Percentiles rank a stretch among this genome's conserved stretches.
Evolutionary conservation across 1,140 invertebrate genomes (phyloP).

Genomic region (Pissodes strobi): DNA sequence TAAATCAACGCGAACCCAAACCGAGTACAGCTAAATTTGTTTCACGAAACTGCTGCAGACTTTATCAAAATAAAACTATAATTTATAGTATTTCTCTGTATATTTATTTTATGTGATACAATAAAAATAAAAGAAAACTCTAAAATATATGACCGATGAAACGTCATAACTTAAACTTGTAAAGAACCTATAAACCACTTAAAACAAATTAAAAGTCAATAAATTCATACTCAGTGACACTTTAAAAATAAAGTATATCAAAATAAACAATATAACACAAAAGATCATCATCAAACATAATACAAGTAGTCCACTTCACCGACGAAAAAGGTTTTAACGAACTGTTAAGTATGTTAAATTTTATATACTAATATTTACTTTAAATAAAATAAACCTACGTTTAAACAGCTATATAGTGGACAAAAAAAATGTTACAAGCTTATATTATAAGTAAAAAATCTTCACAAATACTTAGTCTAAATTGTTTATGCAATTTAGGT

Average conservation of each 20-base stretch:
- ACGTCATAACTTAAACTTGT: conserved; percentile 1
- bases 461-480: conserved; percentile 26
- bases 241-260: conserved; percentile 25
- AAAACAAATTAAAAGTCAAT: conserved; percentile 20
- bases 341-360: no score
- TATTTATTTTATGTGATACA: conserved; percentile 10
- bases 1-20: no score
- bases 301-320: conserved; percentile 20
- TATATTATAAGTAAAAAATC: conserved; percentile 25
- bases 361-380: conserved; percentile 14
- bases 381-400: conserved; percentile 22
- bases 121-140: conserved; percentile 3
- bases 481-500: conserved; percentile 5
- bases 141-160: neutral
- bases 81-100: neutral
- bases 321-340: conserved; percentile 16
- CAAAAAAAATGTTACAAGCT: conserved; percentile 18
- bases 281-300: conserved; percentile 16
- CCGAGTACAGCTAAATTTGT: no score
- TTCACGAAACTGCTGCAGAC: no score
- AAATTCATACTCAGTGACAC: conserved; percentile 9
- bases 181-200: conserved; percentile 20
- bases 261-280: conserved; percentile 20
- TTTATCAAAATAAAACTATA: no score
- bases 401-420: conserved; percentile 8